phyloP scores from a whole-genome alignment of 1,140 invertebrate species.

The Chelonus insularis region DNA sequence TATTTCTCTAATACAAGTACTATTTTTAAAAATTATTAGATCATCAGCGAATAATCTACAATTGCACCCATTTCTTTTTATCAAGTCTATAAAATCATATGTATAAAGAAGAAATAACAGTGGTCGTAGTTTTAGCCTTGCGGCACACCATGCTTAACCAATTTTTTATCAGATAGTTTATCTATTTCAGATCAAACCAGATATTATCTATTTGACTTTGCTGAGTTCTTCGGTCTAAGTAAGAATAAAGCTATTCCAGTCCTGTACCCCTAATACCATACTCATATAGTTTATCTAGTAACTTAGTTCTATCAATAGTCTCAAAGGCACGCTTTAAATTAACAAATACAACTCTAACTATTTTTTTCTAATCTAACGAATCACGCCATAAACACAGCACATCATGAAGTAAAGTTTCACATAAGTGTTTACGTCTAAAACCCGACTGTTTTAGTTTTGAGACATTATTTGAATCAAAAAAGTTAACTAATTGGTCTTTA shows the following conservation, averaged over 20 bases:
- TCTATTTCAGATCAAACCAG: too few species aligned
- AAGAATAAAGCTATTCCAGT: slow-evolving; percentile 28
- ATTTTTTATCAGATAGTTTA: not conserved
- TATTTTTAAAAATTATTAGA: too few species aligned
- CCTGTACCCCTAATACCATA: slow-evolving; percentile 36
- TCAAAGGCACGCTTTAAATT: slow-evolving; percentile 46
- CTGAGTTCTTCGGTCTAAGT: slow-evolving; percentile 18
- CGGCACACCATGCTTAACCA: slow-evolving; percentile 13
- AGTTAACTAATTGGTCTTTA: slow-evolving; percentile 31
- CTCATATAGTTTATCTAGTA: slow-evolving; percentile 34
- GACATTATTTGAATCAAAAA: slow-evolving; percentile 33
- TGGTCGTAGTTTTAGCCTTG: slow-evolving; percentile 17
- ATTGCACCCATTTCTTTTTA: not conserved
- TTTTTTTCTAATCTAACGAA: slow-evolving; percentile 27
- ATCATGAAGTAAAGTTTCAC: slow-evolving; percentile 29
- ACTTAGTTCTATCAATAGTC: slow-evolving; percentile 34
- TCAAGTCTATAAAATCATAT: slow-evolving; percentile 22
- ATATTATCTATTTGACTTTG: not conserved
- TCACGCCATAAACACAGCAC: slow-evolving; percentile 29
- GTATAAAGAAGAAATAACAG: slow-evolving; percentile 2
- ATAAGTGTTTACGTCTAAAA: slow-evolving; percentile 35
- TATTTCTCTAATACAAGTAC: too few species aligned
- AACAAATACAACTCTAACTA: slow-evolving; percentile 33
- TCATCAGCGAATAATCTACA: slow-evolving; percentile 18
- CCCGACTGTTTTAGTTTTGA: slow-evolving; percentile 32